Base-by-base conservation (phyloP, 2,888 invertebrate genomes). In the Onchidella celtica region DNA sequence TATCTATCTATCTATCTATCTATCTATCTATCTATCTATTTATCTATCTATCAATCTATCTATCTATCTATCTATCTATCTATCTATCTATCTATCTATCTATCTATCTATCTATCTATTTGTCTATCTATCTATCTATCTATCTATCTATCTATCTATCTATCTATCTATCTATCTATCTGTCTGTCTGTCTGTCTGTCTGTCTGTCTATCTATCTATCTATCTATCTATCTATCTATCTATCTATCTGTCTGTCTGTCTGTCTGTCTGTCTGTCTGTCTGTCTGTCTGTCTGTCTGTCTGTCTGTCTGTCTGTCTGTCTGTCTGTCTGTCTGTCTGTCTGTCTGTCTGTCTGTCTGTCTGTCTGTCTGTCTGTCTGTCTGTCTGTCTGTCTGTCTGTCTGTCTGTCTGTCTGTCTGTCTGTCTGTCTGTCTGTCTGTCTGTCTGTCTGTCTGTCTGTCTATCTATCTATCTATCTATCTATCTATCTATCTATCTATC, bases 361-460 rank as follows among this genome's bases (percentile, higher is more conserved):
- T 69, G 34, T 69, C 40, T 69, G 57, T 34, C 57, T 57, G 32
- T 59, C 17, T 69, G 3, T 34, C 36, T 59, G 24, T 69, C 59
- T 69, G n/a, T 59, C 34, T 78, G 1, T 36, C 55, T 69, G 36
- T 69, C 55, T 69, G 24, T 78, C 40, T 70, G 4, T 70, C 24
- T 70, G 6, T 79, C 70, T 70, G 29, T 79, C 57, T 70, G 29
- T 70, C 57, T 61, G 2, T 70, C 57, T 79, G 40, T 70, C 70
- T 79, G 57, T 79, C 66, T 79, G 61, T 79, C 65, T 79, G 61
- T 73, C 55, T 65, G 32, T 79, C 72, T 47, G 24, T 73, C 73
- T 55, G 27, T 65, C 65, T 47, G 24, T 79, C 65, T 55, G 36
- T 65, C 32, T 65, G 29, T 40, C 57, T 55, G 14, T 55, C n/a